Evolutionary conservation across 1,140 invertebrate species (phyloP), one percentile per base, ranked within the genome.

Genomic region (Ceratina japonica): DNA sequence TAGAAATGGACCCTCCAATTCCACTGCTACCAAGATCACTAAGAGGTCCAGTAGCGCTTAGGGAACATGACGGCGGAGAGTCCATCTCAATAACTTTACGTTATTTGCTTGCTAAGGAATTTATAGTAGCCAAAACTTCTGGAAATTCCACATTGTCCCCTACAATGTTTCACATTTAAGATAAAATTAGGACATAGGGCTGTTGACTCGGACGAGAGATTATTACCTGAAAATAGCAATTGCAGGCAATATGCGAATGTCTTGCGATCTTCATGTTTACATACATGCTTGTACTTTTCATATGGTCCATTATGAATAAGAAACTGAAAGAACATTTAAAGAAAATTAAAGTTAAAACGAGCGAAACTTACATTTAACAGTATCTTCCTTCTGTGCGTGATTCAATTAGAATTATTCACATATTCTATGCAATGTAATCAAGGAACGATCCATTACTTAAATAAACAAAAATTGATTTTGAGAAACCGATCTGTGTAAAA

Each of bases 41-140:
- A 52, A 92, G 89, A 83, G 92, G 91, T 81, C 92, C 92, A 83
- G 91, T 92, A 81, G 91, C 90, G 79, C 92, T 92, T 75, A 93
- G 85, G 81, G 93, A 94, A 88, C 93, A 93, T 75, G 93, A 93
- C 79, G 93, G 93, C 77, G 93, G 93, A 72, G 93, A 94, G 89
- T 94, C 93, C 93, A 94, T 94, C 79, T 87, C 86, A 81, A 79
- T 51, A 73, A 22, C 58, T 76, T 65, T 76, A 15, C 27, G 52
- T 80, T 70, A 73, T 37, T 73, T 59, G 22, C 63, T 51, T 18
- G 27, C 51, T 73, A 72, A 68, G 75, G 64, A 75, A 37, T 80
- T 73, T 85, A 88, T 63, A 75, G 64, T 64, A 82, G 62, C 76
- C 71, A 82, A 68, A 79, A 86, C 68, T 82, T 86, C 65, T 85